Evolutionary conservation across 64 coral and sea anemone genomes (phyloP).

Genomic region (Hydrozoanthus tunicans): DNA sequence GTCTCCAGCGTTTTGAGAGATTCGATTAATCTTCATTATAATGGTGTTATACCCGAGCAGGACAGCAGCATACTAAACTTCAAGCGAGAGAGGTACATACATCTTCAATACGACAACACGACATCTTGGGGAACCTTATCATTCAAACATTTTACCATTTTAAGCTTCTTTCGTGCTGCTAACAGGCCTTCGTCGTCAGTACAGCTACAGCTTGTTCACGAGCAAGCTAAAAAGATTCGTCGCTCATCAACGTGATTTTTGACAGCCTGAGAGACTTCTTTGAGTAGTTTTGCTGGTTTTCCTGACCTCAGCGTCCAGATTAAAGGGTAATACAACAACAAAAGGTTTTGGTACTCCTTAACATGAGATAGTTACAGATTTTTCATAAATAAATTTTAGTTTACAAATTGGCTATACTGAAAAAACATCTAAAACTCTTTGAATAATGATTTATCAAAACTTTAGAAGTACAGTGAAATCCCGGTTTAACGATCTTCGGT

Average conservation of each 20-base stretch:
- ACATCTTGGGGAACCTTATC: neutral
- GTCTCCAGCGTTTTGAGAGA: neutral
- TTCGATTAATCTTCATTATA: constrained; percentile 8
- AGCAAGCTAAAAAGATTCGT: constrained; percentile 13
- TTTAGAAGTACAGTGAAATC: no score
- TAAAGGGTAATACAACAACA: constrained; percentile 25
- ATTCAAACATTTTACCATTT: constrained; percentile 27
- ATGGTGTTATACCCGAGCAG: constrained; percentile 6
- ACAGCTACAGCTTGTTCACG: neutral
- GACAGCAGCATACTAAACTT: constrained; percentile 22
- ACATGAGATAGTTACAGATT: no score
- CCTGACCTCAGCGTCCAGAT: neutral
- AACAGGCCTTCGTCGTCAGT: neutral
- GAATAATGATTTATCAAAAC: no score
- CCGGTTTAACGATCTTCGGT: no score
- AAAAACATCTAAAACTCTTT: no score
- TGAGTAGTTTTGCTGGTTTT: neutral
- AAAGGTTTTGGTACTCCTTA: neutral
- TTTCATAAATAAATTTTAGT: no score
- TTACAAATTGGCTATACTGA: no score
- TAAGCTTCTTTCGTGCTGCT: constrained; percentile 2
- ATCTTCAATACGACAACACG: constrained; percentile 22
- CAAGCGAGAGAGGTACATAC: neutral
- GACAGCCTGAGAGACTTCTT: neutral
- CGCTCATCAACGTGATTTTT: neutral